phyloP scores from a whole-genome alignment of 2,888 invertebrate species.

The Conops quadrifasciatus region DNA sequence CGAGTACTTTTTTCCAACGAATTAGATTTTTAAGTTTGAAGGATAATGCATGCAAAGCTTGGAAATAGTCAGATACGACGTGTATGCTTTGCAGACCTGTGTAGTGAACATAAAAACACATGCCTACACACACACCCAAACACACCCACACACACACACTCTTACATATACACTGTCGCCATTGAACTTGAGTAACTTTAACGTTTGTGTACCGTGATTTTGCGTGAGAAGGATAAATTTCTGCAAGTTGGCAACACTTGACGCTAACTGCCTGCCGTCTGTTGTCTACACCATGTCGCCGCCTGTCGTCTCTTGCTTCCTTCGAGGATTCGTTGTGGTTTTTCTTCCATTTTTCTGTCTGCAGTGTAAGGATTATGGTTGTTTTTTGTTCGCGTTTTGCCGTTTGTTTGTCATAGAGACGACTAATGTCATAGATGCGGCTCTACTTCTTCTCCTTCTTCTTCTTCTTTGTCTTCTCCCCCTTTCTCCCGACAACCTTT shows the following conservation, averaged over 20 bases:
- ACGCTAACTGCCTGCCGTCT: background rate
- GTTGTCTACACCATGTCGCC: background rate
- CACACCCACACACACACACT: background rate
- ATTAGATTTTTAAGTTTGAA: slow-evolving; percentile 10
- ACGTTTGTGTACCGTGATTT: background rate
- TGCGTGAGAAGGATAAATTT: background rate
- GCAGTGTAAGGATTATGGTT: slow-evolving; percentile 11
- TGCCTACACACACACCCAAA: background rate
- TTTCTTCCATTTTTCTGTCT: background rate
- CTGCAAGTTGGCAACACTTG: slow-evolving; percentile 20
- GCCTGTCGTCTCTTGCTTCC: background rate
- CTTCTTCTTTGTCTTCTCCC: background rate
- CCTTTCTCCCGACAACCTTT: background rate
- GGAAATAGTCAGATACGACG: no score
- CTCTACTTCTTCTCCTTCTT: background rate
- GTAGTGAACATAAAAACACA: background rate
- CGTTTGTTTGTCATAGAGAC: background rate
- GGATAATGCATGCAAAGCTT: slow-evolving; percentile 23
- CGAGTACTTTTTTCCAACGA: slow-evolving; percentile 1
- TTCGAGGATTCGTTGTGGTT: no score
- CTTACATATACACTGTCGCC: slow-evolving; percentile 5
- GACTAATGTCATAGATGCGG: background rate
- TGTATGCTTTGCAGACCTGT: no score
- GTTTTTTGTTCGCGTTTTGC: slow-evolving; percentile 4
- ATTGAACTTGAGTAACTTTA: slow-evolving; percentile 29